A percentile compares a stretch with the other conserved stretches of the same genome.
Evolutionary conservation across 2,888 invertebrate species (phyloP).

Genomic region (Eulithis testata): DNA sequence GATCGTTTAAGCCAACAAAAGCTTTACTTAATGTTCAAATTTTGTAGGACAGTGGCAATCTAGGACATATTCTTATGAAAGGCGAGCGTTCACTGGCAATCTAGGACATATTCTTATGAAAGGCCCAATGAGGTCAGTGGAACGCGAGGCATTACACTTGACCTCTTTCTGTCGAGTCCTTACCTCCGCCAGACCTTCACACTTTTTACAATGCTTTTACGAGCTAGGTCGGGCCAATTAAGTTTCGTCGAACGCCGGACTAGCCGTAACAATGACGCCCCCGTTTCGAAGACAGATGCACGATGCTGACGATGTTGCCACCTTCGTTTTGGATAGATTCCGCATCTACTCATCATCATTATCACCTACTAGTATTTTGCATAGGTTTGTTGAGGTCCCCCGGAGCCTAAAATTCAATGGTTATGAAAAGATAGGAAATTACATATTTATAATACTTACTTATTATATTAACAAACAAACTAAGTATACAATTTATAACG

Average conservation of each 20-base stretch:
- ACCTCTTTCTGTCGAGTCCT: constrained; percentile 83
- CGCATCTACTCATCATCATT: background rate
- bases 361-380: too few species aligned
- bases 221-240: constrained; percentile 83
- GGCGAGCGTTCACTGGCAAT: constrained; percentile 67
- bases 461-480: too few species aligned
- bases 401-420: too few species aligned
- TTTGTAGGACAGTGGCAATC: constrained; percentile 63
- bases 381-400: too few species aligned
- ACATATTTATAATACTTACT: too few species aligned
- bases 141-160: constrained; percentile 83
- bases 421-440: too few species aligned
- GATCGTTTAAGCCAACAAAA: background rate
- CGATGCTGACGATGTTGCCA: constrained; percentile 26
- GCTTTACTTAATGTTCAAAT: constrained; percentile 31
- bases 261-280: constrained; percentile 66
- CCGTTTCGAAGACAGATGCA: constrained; percentile 49
- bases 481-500: too few species aligned
- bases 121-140: constrained; percentile 82
- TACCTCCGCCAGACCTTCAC: constrained; percentile 84
- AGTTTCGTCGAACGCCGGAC: constrained; percentile 66
- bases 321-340: background rate
- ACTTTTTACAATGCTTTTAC: constrained; percentile 82
- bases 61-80: constrained; percentile 75
- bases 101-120: constrained; percentile 74